phyloP scores from a whole-genome alignment of 2,113 vertebrate genomes.

The Cyphomyrus discorhynchus region DNA sequence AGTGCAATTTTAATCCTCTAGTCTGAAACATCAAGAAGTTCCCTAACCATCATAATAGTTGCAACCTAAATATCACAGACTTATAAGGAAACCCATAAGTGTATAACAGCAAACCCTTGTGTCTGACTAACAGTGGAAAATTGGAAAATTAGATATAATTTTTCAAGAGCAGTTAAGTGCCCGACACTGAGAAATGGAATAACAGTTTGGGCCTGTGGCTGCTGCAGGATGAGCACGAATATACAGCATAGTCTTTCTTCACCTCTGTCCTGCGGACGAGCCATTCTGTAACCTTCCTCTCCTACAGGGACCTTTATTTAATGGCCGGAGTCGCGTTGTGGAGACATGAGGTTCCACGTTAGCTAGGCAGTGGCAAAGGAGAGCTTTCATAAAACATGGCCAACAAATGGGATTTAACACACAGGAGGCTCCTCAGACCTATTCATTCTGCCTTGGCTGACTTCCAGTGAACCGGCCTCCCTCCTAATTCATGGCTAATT shows the following conservation, averaged over 20 bases:
- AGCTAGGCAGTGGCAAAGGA: constrained; percentile 60
- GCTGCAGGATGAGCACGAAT: neutral
- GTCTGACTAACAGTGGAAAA: neutral
- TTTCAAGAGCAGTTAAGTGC: neutral
- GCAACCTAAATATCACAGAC: neutral
- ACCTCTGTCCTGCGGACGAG: neutral
- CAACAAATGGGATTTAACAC: constrained; percentile 90
- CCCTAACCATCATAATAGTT: neutral
- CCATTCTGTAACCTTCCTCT: constrained; percentile 19
- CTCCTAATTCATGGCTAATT: constrained; percentile 92
- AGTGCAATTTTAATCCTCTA: neutral
- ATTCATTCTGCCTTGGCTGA: constrained; percentile 86
- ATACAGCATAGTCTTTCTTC: neutral
- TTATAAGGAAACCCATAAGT: neutral
- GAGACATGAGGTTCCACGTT: constrained; percentile 54
- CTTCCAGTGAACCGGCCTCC: constrained; percentile 78
- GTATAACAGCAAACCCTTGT: neutral
- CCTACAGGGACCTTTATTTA: constrained; percentile 60
- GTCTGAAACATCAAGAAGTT: neutral
- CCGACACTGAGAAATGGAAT: neutral
- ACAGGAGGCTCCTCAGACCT: constrained; percentile 84
- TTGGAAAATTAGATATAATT: neutral
- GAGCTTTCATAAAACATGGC: constrained; percentile 72
- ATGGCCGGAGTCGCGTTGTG: constrained; percentile 60
- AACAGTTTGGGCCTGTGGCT: neutral